phyloP scores from a whole-genome alignment of 2,797 vertebrate species.

The Enteromius unitaeniatus region DNA sequence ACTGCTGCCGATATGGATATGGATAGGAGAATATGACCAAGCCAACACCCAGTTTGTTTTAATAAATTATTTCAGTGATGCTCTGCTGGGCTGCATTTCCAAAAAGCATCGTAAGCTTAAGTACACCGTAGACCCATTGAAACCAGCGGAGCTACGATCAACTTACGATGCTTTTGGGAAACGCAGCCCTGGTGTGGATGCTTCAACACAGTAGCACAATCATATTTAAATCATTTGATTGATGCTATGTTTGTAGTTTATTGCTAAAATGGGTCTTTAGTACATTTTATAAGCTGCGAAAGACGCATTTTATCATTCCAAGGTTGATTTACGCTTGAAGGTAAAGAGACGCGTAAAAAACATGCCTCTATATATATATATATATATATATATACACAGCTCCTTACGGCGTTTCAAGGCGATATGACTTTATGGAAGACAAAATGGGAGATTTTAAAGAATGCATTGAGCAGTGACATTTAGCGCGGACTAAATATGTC shows the following conservation, averaged over 20 bases:
- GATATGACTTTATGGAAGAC: background rate
- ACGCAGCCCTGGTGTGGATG: background rate
- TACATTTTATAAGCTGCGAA: background rate
- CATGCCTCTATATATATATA: too few relatives aligned
- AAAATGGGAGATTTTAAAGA: background rate
- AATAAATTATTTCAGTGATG: slow-evolving; percentile 47
- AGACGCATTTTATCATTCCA: background rate
- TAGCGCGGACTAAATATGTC: background rate
- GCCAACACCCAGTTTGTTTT: slow-evolving; percentile 53
- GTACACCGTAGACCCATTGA: too few relatives aligned
- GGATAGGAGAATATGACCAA: background rate
- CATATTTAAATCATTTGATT: slow-evolving; percentile 50
- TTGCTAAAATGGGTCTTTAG: background rate
- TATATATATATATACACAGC: background rate
- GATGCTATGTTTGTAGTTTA: background rate
- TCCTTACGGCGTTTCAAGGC: background rate
- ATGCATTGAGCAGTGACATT: background rate
- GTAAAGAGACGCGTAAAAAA: background rate
- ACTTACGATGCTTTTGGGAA: too few relatives aligned
- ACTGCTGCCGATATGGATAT: background rate
- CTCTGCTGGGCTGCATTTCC: background rate
- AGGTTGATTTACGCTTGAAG: background rate
- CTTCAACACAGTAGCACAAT: background rate
- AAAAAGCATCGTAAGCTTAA: too few relatives aligned
- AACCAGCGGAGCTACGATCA: too few relatives aligned